Base-by-base conservation (phyloP, 2,888 invertebrate genomes). In the Coelopa pilipes region DNA sequence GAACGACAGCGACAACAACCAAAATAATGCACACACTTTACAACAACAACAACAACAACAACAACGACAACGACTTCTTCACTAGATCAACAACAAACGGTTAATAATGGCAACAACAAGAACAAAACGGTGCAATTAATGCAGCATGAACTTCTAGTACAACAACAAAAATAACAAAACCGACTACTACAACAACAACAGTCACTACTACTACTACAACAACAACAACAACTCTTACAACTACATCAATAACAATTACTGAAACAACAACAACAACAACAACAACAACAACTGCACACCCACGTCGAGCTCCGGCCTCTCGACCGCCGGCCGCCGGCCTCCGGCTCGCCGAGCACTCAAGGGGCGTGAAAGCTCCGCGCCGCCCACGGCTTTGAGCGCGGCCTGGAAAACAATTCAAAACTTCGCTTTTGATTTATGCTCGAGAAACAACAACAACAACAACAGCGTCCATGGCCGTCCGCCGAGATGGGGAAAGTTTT, bases 261-360 rank as follows among this genome's bases (percentile, higher is more conserved):
- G 57, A 5, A 19, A 24, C 59, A 17, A 59, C 47, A 47, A 55
- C 34, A 46, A 69, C 69, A 53, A 57, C 46, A 59, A 47, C 60
- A 59, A 59, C 69, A 69, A 59, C 59, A 34, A 46, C 53, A 57
- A 73, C 21, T 49, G 60, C 62, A 50, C n/a, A n/a, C n/a, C n/a
- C n/a, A n/a, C 34, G 7, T 4, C 34, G 7, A 34, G 34, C 7
- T 34, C 34, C 53, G 15, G 46, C 59, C 46, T 47, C 17, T 24
- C 59, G 47, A 50, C 62, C 21, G 34, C 65, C 55, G 46, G 12
- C 62, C 47, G 73, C 68, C 21, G 34, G 55, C 55, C 21, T n/a
- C 62, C 47, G 73, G 62, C 66, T 73, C 73, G 53, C 46, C 69
- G 68, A 53, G 69, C 62, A 53, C 69, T 73, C 69, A 73, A 73